Base-by-base conservation (phyloP, 2,113 vertebrate species). In the Xiphias gladius region DNA sequence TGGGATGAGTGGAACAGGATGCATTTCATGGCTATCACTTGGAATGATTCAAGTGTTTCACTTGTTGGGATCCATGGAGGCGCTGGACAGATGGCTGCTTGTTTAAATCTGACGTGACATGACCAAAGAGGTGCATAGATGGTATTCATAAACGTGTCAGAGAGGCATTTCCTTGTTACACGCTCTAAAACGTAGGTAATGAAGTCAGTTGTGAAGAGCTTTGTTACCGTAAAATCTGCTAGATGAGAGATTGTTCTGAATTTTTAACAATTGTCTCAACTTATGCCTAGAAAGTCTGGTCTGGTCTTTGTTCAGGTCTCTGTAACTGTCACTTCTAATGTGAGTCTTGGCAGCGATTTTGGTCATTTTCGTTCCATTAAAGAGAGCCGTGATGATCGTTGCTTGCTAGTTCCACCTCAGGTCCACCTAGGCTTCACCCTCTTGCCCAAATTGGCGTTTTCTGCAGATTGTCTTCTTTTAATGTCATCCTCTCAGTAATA, bases 21-120 rank as follows among this genome's bases (percentile, higher is more conserved):
- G 37, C 68, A 72, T 80, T 89, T 81, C 57, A 61, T 69, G 78
- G 35, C 57, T 54, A 35, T 87, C 69, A 64, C 57, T 78, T 14
- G 55, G 46, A 72, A 39, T 28, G 41, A 73, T 71, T 87, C 19
- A 19, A 73, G 70, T 48, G 63, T 74, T 79, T 76, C 41, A 52
- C 17, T 71, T 46, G 57, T 68, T 83, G 66, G 28, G 57, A 66
- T 69, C 70, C 52, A 67, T 79, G 57, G 76, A 68, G 52, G 70
- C 79, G 63, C 41, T 39, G 39, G 58, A 62, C 66, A 82, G 61
- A 73, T 73, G 76, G 37, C 79, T 37, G 65, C 59, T 10, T 65
- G 62, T 76, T 64, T 73, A 75, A 73, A 76, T 64, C 58, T 28
- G 22, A 79, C 84, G 26, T 30, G 20, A 58, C 64, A 24, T 20